These are phyloP conservation scores for Drosophila kuntzei DNA, from an alignment of 2,888 invertebrate species.

Conservation along the genomic window DNA sequence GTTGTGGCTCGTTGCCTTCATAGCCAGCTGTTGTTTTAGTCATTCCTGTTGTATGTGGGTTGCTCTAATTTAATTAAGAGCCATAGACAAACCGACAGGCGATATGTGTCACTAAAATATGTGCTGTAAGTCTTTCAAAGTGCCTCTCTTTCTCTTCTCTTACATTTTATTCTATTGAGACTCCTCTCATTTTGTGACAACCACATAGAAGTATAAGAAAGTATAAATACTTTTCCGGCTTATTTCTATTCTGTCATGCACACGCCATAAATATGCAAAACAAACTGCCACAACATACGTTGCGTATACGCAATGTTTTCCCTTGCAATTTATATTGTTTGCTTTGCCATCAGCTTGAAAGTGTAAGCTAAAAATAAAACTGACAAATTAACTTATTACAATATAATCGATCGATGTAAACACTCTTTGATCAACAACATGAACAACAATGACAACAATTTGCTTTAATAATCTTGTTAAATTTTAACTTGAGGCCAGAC, in stretches of 20 bases:
- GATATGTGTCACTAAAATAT: constrained; percentile 67
- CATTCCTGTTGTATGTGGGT: constrained; percentile 9
- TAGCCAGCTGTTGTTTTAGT: constrained; percentile 33
- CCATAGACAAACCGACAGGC: constrained; percentile 46
- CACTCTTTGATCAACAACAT: constrained; percentile 27
- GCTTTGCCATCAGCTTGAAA: constrained; percentile 22
- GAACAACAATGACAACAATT: constrained; percentile 13
- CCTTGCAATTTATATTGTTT: constrained; percentile 33
- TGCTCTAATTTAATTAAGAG: constrained; percentile 75
- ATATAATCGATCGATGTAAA: constrained; percentile 22
- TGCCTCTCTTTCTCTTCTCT: constrained; percentile 11
- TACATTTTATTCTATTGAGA: neutral
- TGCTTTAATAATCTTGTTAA: constrained; percentile 33
- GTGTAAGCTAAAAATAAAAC: constrained; percentile 62
- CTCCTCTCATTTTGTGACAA: constrained; percentile 10
- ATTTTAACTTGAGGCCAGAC: constrained; percentile 26
- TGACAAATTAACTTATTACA: constrained; percentile 69
- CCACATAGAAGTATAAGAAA: constrained; percentile 40
- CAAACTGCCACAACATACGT: constrained; percentile 34
- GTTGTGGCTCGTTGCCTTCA: constrained; percentile 55
- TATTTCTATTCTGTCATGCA: constrained; percentile 50
- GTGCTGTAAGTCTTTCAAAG: constrained; percentile 65
- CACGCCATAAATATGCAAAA: constrained; percentile 29
- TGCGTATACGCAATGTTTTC: constrained; percentile 51
- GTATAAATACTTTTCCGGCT: constrained; percentile 44